These are phyloP conservation scores for Tachina fera DNA, from an alignment of 2,888 invertebrate genomes.

Conservation along the genomic window DNA sequence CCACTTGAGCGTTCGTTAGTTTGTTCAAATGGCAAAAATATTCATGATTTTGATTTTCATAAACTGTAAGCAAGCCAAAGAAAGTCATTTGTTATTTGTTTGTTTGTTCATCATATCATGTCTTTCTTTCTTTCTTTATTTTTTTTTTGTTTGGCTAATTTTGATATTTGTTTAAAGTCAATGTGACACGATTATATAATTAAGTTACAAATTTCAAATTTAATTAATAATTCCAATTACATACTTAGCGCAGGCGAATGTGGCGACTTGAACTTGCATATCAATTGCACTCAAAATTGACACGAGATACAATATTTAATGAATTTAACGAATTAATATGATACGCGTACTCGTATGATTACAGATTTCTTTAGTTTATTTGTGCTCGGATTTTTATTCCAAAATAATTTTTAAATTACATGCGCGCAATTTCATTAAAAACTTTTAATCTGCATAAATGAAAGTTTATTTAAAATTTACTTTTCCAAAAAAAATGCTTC, in stretches of 20 bases:
- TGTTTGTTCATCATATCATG: background rate
- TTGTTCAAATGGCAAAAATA: constrained; percentile 32
- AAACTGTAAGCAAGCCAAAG: constrained; percentile 61
- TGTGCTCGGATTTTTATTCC: constrained; percentile 41
- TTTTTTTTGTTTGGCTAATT: constrained; percentile 37
- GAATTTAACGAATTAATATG: constrained; percentile 6
- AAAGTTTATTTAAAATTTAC: constrained; percentile 32
- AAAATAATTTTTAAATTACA: constrained; percentile 26
- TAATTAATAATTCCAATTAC: constrained; percentile 44
- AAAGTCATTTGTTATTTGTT: constrained; percentile 56
- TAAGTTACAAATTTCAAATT: constrained; percentile 48
- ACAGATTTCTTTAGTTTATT: no score
- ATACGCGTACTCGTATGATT: background rate
- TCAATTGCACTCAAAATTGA: constrained; percentile 56
- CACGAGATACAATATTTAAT: constrained; percentile 40
- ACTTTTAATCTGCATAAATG: constrained; percentile 59
- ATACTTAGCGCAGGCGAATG: constrained; percentile 6
- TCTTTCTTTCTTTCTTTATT: no score
- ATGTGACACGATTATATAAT: constrained; percentile 68
- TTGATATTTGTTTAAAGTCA: constrained; percentile 43
- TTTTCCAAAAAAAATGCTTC: constrained; percentile 3
- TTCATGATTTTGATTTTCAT: constrained; percentile 50
- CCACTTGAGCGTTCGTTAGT: constrained; percentile 60
- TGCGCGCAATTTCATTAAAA: constrained; percentile 15
- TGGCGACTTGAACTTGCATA: constrained; percentile 45